phyloP scores from a whole-genome alignment of 2,113 vertebrate species.

The Eulacestoma nigropectus region DNA sequence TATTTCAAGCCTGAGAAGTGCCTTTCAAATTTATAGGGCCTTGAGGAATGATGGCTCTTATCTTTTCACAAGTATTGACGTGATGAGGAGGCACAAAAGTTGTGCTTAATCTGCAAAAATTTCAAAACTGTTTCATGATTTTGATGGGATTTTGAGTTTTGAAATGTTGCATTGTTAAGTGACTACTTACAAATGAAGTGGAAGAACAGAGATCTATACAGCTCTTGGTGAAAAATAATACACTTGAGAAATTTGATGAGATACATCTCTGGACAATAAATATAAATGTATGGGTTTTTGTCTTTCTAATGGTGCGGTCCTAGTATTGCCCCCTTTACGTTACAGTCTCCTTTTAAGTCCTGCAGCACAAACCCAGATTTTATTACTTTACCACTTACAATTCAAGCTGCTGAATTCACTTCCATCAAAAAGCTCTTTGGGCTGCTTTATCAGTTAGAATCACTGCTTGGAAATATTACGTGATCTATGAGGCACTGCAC shows the following conservation, averaged over 20 bases:
- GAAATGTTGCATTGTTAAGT: not conserved
- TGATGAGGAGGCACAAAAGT: not conserved
- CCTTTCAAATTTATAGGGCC: not conserved
- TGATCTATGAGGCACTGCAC: not conserved
- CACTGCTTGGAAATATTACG: not conserved
- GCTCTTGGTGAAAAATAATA: not conserved
- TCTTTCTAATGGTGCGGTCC: not conserved
- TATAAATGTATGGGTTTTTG: not conserved
- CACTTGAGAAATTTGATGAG: not conserved
- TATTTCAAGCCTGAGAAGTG: not conserved
- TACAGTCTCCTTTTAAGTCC: not conserved
- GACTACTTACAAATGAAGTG: not conserved
- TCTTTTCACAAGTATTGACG: not conserved
- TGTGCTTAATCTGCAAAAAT: not conserved
- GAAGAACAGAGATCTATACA: fast-evolving
- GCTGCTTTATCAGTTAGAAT: not conserved
- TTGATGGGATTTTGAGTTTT: not conserved
- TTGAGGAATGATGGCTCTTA: not conserved
- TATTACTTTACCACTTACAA: not conserved
- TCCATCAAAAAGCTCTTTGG: not conserved
- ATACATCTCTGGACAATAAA: not conserved
- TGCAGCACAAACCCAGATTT: not conserved
- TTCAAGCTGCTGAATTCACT: not conserved
- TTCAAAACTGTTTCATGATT: not conserved
- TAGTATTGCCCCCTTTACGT: not conserved